phyloP scores from a whole-genome alignment of 53 echinoderm and acorn worm species.

The Actinopyga echinites region DNA sequence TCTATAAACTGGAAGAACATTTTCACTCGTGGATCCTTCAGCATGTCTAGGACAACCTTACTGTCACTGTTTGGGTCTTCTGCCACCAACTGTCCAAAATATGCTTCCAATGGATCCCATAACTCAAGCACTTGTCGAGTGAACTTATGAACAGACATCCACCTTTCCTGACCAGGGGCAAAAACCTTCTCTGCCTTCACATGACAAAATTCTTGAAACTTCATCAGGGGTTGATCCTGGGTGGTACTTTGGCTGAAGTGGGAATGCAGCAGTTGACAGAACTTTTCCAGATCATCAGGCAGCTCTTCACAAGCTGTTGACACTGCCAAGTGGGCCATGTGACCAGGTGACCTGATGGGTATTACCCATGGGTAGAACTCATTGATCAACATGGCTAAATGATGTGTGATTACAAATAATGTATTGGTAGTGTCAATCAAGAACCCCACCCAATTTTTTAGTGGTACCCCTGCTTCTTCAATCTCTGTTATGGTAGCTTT shows the following conservation, averaged over 20 bases:
- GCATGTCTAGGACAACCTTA: not conserved
- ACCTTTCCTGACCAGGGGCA: not conserved
- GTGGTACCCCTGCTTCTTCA: slow-evolving; percentile 6
- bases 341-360: slow-evolving; percentile 30
- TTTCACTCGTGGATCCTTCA: not conserved
- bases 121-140: not conserved
- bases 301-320: slow-evolving; percentile 15
- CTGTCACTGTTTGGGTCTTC: not conserved
- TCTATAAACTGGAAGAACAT: slow-evolving; percentile 18
- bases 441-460: slow-evolving; percentile 19
- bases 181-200: not conserved
- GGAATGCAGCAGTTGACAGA: not conserved
- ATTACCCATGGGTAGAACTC: slow-evolving; percentile 40
- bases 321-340: slow-evolving; percentile 20
- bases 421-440: slow-evolving; percentile 16
- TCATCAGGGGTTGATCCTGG: not conserved
- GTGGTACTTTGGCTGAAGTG: not conserved
- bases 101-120: slow-evolving; percentile 4
- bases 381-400: slow-evolving; percentile 9
- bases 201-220: slow-evolving; percentile 2
- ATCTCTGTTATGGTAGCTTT: slow-evolving; percentile 6
- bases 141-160: slow-evolving; percentile 15
- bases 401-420: slow-evolving; percentile 16
- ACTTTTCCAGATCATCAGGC: not conserved
- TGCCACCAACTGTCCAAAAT: not conserved